phyloP scores from a whole-genome alignment of 2,888 invertebrate species.

The Hemaris fuciformis region DNA sequence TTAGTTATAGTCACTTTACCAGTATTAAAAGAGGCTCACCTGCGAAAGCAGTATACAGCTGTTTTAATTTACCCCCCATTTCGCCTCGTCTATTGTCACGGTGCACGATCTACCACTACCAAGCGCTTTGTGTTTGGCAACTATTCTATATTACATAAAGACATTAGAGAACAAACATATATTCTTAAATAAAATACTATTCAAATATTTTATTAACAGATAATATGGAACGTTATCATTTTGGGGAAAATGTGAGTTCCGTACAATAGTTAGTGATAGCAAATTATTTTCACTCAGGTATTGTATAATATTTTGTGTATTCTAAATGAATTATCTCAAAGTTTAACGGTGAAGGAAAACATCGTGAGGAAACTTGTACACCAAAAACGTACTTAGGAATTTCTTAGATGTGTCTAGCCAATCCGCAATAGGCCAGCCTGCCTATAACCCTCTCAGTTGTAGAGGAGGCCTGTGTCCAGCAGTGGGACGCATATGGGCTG shows the following conservation, averaged over 20 bases:
- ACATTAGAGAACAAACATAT: constrained; percentile 9
- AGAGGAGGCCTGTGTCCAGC: too few relatives aligned
- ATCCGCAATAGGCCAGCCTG: too few relatives aligned
- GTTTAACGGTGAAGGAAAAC: too few relatives aligned
- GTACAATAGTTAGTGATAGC: background rate
- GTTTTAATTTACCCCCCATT: constrained; percentile 32
- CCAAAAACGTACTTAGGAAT: too few relatives aligned
- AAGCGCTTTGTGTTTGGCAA: background rate
- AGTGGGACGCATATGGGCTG: too few relatives aligned
- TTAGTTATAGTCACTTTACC: too few relatives aligned
- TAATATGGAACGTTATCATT: constrained; percentile 10
- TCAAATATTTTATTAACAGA: constrained; percentile 15
- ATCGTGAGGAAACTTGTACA: too few relatives aligned
- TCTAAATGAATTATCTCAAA: too few relatives aligned
- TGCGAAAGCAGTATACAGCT: constrained; percentile 30
- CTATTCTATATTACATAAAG: constrained; percentile 11
- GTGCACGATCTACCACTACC: constrained; percentile 1
- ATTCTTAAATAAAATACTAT: constrained; percentile 1
- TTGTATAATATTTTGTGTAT: too few relatives aligned
- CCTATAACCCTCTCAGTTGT: too few relatives aligned
- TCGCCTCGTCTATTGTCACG: constrained; percentile 21
- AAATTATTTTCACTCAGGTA: background rate
- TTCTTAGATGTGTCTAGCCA: too few relatives aligned
- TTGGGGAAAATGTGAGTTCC: background rate
- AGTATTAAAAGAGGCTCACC: constrained; percentile 21